A percentile compares a stretch with the other conserved stretches of the same genome.
phyloP scores from a whole-genome alignment of 2,113 vertebrate species.

The Bufo bufo region DNA sequence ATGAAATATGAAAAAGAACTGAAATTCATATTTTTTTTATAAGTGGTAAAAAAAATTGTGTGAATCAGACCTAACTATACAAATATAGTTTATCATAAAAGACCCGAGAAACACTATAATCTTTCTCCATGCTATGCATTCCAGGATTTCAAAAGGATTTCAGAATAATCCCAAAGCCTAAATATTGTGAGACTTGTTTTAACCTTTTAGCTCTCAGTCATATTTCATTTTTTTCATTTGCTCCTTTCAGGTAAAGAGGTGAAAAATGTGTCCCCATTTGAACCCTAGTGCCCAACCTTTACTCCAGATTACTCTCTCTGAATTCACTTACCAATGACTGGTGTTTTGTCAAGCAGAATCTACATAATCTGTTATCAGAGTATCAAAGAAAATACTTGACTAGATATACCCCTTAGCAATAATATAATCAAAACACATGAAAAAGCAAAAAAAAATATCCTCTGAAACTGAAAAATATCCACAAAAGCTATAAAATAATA shows the following conservation, averaged over 20 bases:
- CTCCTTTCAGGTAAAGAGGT: slow-evolving; percentile 63
- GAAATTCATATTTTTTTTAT: no score
- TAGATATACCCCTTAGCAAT: slow-evolving; percentile 70
- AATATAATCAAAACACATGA: slow-evolving; percentile 69
- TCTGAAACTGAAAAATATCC: not conserved
- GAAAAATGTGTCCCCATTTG: slow-evolving; percentile 66
- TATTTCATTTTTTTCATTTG: slow-evolving; percentile 61
- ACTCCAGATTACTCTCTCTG: slow-evolving; percentile 64
- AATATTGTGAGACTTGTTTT: slow-evolving; percentile 69
- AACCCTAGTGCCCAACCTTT: slow-evolving; percentile 66
- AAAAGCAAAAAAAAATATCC: slow-evolving; percentile 23
- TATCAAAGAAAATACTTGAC: slow-evolving; percentile 74
- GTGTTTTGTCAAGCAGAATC: slow-evolving; percentile 68
- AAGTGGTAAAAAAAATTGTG: no score
- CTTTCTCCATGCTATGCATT: slow-evolving; percentile 45
- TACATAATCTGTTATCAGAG: slow-evolving; percentile 74
- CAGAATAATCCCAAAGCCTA: slow-evolving; percentile 65
- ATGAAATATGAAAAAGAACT: no score
- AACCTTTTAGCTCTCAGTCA: slow-evolving; percentile 65
- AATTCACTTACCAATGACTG: slow-evolving; percentile 68
- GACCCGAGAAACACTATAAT: not conserved
- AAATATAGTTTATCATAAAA: slow-evolving; percentile 54
- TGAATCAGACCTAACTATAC: no score
- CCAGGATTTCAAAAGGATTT: slow-evolving; percentile 65
- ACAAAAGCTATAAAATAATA: not conserved